Conservation (phyloP, 2,888 invertebrate species). For the Drosophila testacea region DNA sequence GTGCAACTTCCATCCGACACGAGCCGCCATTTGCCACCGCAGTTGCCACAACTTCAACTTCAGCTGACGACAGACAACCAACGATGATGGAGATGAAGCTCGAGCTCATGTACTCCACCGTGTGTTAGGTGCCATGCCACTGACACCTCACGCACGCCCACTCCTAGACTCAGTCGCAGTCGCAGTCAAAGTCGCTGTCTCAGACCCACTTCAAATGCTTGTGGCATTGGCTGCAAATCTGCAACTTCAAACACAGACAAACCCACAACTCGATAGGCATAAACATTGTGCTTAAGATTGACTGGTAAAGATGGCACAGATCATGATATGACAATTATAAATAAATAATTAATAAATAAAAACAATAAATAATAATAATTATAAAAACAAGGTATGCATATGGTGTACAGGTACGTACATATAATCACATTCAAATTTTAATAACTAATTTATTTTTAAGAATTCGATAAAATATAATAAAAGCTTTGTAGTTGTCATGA, state of each 20-base stretch:
- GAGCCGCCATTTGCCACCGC: constrained; percentile 60
- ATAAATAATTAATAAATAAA: background rate
- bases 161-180: constrained; percentile 10
- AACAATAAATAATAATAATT: background rate
- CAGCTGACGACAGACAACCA: constrained; percentile 52
- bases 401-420: too few species aligned
- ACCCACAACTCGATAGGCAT: constrained; percentile 18
- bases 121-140: constrained; percentile 65
- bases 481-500: too few species aligned
- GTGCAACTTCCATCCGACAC: constrained; percentile 33
- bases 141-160: constrained; percentile 70
- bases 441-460: too few species aligned
- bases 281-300: constrained; percentile 28
- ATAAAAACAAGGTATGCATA: background rate
- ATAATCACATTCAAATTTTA: too few species aligned
- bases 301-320: constrained; percentile 11
- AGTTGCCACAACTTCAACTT: constrained; percentile 54
- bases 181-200: background rate
- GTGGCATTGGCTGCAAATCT: constrained; percentile 57
- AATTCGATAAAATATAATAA: too few species aligned
- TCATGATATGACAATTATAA: background rate
- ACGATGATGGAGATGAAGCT: constrained; percentile 46
- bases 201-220: constrained; percentile 10
- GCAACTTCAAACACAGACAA: constrained; percentile 43
- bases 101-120: constrained; percentile 24